These are phyloP conservation scores for Etheostoma cragini DNA, from an alignment of 2,113 vertebrate genomes.

Conservation along the genomic window DNA sequence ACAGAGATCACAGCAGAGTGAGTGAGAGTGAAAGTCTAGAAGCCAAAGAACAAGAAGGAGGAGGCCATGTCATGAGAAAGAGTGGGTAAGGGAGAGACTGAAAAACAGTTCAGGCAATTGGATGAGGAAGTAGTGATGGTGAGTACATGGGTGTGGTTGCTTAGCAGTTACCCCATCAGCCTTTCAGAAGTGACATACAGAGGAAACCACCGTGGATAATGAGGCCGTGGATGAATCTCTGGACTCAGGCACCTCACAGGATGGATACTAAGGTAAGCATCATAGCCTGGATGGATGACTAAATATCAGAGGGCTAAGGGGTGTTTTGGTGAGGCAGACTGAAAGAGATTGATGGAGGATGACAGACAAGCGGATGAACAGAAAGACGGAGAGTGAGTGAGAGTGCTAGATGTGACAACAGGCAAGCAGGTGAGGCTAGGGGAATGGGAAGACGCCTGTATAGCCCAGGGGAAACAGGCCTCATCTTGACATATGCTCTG, in stretches of 20 bases:
- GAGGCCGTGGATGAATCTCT: constrained; percentile 41
- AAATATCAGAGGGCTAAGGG: constrained; percentile 56
- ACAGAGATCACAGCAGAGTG: constrained; percentile 2
- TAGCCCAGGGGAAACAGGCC: constrained; percentile 70
- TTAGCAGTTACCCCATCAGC: constrained; percentile 34
- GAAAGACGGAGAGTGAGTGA: constrained; percentile 65
- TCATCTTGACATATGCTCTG: constrained; percentile 81
- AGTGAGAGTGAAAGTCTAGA: constrained; percentile 22
- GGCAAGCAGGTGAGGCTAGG: constrained; percentile 60
- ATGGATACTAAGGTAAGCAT: constrained; percentile 78
- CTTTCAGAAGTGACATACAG: constrained; percentile 41
- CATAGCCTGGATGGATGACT: constrained; percentile 50
- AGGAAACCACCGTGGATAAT: constrained; percentile 28
- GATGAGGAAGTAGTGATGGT: constrained; percentile 66
- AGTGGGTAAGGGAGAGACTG: constrained; percentile 50
- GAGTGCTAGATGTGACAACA: constrained; percentile 72
- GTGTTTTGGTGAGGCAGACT: constrained; percentile 38
- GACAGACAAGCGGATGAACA: constrained; percentile 73
- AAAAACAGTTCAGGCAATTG: constrained; percentile 37
- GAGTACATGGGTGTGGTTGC: constrained; percentile 68
- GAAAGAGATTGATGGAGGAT: constrained; percentile 68
- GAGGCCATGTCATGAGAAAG: constrained; percentile 39
- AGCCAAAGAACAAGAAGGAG: constrained; percentile 28
- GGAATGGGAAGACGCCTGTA: constrained; percentile 56
- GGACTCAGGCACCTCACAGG: constrained; percentile 41